A percentile compares a stretch with the other conserved stretches of the same genome.
These are phyloP conservation scores for Phodopus roborovskii DNA, from an alignment of 2,113 vertebrate genomes.

Conservation along the genomic window DNA sequence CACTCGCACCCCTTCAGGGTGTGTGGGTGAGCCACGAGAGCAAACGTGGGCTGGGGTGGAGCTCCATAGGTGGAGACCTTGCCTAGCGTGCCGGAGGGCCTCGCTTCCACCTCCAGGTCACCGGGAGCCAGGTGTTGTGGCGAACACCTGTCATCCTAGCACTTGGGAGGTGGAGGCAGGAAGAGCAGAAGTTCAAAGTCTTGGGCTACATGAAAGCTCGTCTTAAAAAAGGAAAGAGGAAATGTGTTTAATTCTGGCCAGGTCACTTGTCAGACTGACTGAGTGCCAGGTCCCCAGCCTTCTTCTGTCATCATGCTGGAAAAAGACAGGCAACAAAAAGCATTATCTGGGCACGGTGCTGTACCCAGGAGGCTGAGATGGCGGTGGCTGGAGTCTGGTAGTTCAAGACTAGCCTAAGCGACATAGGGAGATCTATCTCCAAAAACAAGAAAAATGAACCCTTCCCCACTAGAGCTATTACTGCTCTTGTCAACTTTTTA, in stretches of 20 bases:
- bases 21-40: neutral
- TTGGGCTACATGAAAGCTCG: neutral
- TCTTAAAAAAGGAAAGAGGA: neutral
- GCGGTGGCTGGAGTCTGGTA: neutral
- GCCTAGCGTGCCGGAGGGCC: neutral
- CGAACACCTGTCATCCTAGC: neutral
- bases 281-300: neutral
- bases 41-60: neutral
- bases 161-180: neutral
- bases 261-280: neutral
- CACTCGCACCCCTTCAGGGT: neutral
- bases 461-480: conserved; percentile 5
- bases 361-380: neutral
- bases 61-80: neutral
- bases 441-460: neutral
- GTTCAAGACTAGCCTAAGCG: neutral
- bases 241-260: conserved; percentile 18
- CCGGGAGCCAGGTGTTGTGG: too few species aligned
- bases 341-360: neutral
- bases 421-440: neutral
- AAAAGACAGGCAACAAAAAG: neutral
- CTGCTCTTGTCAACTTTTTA: neutral
- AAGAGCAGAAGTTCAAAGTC: neutral
- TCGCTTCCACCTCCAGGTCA: neutral
- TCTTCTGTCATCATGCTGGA: neutral